Base-by-base conservation (phyloP, 2,888 invertebrate species). In the Hoplodrina blanda region DNA sequence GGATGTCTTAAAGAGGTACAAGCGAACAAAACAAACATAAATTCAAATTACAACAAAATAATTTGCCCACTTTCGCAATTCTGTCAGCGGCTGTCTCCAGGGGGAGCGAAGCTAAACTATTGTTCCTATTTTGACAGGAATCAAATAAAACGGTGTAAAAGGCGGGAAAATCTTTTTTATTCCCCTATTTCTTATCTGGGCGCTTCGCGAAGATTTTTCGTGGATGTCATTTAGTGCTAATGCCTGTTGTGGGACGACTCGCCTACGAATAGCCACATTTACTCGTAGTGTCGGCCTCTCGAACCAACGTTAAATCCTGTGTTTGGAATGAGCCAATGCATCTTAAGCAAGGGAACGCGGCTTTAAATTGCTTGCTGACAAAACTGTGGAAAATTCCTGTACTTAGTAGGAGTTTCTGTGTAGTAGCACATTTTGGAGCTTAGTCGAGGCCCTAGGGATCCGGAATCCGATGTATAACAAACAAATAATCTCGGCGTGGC, bases 201-300 rank as follows among this genome's bases (percentile, higher is more conserved):
- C 83, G 88, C 86, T 90, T 87, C 86, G 90, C 87, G 89, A 90
- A 92, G 93, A 94, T 92, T 95, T 93, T 94, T 94, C 91, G 93
- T 92, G 85, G 93, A 92, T 94, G 94, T 95, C 95, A 95, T 95
- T 95, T 95, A 93, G 95, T 95, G 95, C 90, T 95, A 95, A 95
- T 95, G 95, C 92, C 87, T 91, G 92, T 92, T 91, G 92, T 88
- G 91, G 92, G 91, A 88, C 92, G 93, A 91, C 90, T 86, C 87
- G 95, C 93, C 88, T 95, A 93, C 94, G 94, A 95, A 95, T 95
- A 91, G 93, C 91, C 92, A 82, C 91, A 95, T 95, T 95, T 94
- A 84, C 91, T 92, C 87, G 82, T 87, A 87, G 86, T 89, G 89
- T 85, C 87, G 89, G 89, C 89, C 91, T 92, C 89, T 88, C 84